phyloP scores from a whole-genome alignment of 2,113 vertebrate species.

The Channa maculata region DNA sequence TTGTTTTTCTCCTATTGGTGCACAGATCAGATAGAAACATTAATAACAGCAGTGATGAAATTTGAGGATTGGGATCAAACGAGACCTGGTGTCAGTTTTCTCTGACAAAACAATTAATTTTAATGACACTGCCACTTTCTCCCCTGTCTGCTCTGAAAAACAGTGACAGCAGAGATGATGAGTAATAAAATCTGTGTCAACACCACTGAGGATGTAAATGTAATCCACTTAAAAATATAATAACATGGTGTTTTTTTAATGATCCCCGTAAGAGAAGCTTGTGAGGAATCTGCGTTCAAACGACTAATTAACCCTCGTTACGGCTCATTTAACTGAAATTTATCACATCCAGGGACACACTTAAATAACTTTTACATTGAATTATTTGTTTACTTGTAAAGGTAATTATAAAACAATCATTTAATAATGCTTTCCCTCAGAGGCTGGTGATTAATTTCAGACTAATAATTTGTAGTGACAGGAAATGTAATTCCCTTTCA shows the following conservation, averaged over 20 bases:
- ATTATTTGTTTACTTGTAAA: conserved; percentile 22
- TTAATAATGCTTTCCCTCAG: neutral
- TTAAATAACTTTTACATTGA: neutral
- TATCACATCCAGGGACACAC: neutral
- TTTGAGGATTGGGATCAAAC: neutral
- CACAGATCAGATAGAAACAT: neutral
- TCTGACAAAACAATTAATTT: neutral
- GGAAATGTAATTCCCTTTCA: neutral
- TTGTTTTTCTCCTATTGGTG: no score
- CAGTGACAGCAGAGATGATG: conserved; percentile 3
- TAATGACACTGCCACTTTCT: no score
- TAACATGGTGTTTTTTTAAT: neutral
- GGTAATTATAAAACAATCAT: neutral
- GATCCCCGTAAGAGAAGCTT: neutral
- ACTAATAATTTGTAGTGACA: conserved; percentile 2
- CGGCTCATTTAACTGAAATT: conserved; percentile 7
- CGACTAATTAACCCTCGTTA: conserved; percentile 8
- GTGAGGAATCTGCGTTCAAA: neutral
- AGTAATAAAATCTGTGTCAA: neutral
- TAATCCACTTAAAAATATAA: conserved; percentile 3
- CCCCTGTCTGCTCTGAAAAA: neutral
- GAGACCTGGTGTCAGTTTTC: neutral
- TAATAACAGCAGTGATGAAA: neutral
- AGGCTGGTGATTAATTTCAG: neutral
- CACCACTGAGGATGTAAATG: neutral